Conservation (phyloP, 1,140 invertebrate genomes). For the Lepidurus apus region DNA sequence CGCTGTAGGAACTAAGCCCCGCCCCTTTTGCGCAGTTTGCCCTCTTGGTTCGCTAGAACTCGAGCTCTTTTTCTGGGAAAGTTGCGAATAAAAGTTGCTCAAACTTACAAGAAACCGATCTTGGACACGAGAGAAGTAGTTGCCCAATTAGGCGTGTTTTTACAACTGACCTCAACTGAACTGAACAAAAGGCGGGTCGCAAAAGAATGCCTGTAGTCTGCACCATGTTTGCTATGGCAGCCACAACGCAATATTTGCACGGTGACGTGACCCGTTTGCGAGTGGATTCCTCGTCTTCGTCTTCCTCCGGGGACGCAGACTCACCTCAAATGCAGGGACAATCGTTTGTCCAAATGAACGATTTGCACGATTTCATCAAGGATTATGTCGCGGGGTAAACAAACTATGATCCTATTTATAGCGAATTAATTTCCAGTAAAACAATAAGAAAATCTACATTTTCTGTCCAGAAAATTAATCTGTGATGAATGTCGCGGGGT, state of each 20-base stretch:
- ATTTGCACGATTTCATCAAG: constrained; percentile 8
- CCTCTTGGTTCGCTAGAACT: background rate
- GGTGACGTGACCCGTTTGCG: background rate
- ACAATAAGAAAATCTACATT: too few species aligned
- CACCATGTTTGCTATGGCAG: constrained; percentile 13
- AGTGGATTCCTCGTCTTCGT: background rate
- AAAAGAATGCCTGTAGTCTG: background rate
- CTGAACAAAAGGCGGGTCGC: background rate
- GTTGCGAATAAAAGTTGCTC: background rate
- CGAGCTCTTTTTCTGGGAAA: background rate
- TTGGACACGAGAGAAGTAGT: background rate
- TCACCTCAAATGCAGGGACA: constrained; percentile 7
- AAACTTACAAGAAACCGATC: background rate
- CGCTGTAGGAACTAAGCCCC: background rate
- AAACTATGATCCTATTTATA: background rate
- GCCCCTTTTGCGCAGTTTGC: constrained; percentile 4
- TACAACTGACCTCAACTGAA: too few species aligned
- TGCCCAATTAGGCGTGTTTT: background rate
- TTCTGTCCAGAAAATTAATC: too few species aligned
- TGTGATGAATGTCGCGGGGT: too few species aligned
- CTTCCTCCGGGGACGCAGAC: background rate
- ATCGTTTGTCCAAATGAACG: background rate
- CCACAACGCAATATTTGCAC: constrained; percentile 1
- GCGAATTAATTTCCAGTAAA: too few species aligned
- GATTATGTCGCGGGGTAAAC: background rate